phyloP scores from a whole-genome alignment of 2,888 invertebrate genomes.

The Lasioglossum pauxillum region DNA sequence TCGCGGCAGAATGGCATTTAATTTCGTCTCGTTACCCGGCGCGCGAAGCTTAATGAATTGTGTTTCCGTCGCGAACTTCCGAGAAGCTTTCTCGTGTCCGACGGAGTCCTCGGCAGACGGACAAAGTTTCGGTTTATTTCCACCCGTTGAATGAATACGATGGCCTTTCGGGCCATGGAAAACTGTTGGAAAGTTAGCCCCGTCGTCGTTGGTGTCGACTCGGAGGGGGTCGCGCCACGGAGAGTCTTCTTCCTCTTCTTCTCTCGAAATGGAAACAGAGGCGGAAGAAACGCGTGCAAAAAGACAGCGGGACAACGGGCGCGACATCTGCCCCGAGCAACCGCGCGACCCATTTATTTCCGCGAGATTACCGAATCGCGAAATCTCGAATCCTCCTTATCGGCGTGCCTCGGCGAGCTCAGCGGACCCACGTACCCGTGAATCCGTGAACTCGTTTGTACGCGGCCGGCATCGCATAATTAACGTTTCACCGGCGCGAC shows the following conservation, averaged over 20 bases:
- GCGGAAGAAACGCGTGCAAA: slow-evolving; percentile 37
- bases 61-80: slow-evolving; percentile 47
- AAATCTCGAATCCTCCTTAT: slow-evolving; percentile 67
- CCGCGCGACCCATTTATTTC: slow-evolving; percentile 64
- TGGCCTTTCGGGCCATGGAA: neutral
- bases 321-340: slow-evolving; percentile 68
- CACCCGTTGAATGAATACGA: slow-evolving; percentile 24
- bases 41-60: slow-evolving; percentile 56
- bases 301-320: slow-evolving; percentile 45
- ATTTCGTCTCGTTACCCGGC: slow-evolving; percentile 52
- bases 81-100: slow-evolving; percentile 26
- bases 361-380: slow-evolving; percentile 47
- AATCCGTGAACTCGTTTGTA: slow-evolving; percentile 33
- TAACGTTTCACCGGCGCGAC: slow-evolving; percentile 15
- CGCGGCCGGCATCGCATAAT: slow-evolving; percentile 9
- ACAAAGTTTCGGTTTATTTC: slow-evolving; percentile 53
- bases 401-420: slow-evolving; percentile 45
- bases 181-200: slow-evolving; percentile 37
- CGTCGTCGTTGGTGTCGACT: neutral
- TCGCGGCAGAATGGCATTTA: slow-evolving; percentile 33
- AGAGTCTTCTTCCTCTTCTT: neutral
- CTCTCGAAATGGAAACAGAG: neutral
- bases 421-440: neutral
- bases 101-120: slow-evolving; percentile 16
- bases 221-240: neutral